A percentile compares a stretch with the other conserved stretches of the same genome.
Conservation (phyloP, 2,888 invertebrate species). For the Thecocarcelia acutangulata region DNA sequence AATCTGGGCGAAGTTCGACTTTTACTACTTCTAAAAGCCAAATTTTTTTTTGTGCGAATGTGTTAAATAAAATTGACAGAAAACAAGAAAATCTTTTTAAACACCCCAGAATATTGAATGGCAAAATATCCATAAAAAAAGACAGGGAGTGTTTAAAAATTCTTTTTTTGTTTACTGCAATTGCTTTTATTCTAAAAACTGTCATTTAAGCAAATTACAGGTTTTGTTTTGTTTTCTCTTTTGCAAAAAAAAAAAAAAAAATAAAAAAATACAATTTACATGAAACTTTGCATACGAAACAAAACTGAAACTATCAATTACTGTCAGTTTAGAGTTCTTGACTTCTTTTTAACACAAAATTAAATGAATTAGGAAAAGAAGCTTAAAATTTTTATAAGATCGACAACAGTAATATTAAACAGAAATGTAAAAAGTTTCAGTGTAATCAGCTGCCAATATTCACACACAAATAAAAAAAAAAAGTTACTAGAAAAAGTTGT, state of each 20-base stretch:
- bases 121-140: background rate
- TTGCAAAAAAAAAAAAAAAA: background rate
- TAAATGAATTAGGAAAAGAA: too few species aligned
- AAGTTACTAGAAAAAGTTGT: background rate
- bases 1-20: too few species aligned
- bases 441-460: background rate
- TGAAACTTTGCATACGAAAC: background rate
- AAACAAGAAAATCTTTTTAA: constrained; percentile 9
- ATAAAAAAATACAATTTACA: background rate
- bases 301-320: constrained; percentile 3
- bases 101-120: background rate
- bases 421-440: background rate
- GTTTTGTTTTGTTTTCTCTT: background rate
- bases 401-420: background rate
- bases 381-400: background rate
- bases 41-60: background rate
- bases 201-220: background rate
- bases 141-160: background rate
- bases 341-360: background rate
- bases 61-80: background rate
- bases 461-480: background rate
- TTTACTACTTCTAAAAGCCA: too few species aligned
- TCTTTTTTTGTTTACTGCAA: background rate
- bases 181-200: background rate
- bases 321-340: background rate